These are phyloP conservation scores for Cirrhinus mrigala DNA, from an alignment of 2,797 vertebrate species.

Conservation along the genomic window DNA sequence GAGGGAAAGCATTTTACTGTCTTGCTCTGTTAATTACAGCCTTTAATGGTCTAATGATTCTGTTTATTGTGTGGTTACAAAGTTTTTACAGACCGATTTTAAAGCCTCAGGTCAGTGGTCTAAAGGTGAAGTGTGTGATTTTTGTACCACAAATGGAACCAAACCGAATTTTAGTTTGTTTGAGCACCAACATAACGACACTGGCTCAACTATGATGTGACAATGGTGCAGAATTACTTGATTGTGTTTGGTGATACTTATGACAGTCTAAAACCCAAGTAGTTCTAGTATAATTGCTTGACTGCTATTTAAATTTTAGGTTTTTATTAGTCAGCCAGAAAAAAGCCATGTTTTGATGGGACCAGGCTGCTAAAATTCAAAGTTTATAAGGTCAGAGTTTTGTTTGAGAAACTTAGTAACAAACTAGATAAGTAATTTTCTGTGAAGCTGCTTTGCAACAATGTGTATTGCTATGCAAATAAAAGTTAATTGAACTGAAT, in stretches of 20 bases:
- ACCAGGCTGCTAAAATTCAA: background rate
- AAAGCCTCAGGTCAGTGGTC: background rate
- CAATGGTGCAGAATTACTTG: background rate
- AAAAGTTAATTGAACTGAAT: no score
- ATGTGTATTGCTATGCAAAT: background rate
- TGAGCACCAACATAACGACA: background rate
- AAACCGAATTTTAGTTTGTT: background rate
- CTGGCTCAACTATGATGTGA: background rate
- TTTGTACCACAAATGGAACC: background rate
- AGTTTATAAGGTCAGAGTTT: no score
- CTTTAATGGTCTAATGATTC: slow-evolving; percentile 25
- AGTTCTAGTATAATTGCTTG: background rate
- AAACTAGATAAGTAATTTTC: background rate
- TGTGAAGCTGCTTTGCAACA: background rate
- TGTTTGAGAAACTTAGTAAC: background rate
- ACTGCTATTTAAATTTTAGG: background rate
- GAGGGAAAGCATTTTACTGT: slow-evolving; percentile 11
- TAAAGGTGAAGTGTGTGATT: background rate
- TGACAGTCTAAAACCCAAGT: background rate
- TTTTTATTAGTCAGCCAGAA: background rate
- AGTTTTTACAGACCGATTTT: slow-evolving; percentile 1
- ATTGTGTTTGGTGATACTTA: background rate
- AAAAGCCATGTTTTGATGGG: background rate
- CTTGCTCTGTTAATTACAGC: slow-evolving; percentile 2
- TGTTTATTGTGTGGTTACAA: background rate